Evolutionary conservation across 2,797 vertebrate species (phyloP).

Genomic region (Clarias pachynema): DNA sequence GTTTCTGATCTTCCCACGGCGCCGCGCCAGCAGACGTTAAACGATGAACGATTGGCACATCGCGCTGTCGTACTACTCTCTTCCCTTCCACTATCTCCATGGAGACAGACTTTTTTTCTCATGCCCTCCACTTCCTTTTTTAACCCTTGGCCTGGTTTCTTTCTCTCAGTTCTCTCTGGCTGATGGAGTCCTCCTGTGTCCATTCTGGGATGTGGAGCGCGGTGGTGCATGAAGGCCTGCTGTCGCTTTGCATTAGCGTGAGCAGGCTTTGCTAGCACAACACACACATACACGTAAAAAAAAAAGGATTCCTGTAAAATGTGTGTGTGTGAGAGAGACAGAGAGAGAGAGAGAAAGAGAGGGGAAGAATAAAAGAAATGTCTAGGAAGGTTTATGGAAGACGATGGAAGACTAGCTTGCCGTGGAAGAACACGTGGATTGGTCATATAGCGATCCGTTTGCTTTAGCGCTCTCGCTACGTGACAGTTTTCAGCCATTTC

Average conservation of each 20-base stretch:
- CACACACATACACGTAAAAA: slow-evolving; percentile 23
- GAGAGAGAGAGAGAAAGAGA: neutral
- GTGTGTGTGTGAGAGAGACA: neutral
- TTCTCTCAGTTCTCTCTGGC: slow-evolving; percentile 2
- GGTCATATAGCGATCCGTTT: neutral
- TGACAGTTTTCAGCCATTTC: neutral
- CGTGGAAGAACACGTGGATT: neutral
- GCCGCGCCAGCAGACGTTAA: neutral
- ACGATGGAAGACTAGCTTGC: neutral
- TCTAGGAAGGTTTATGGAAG: neutral
- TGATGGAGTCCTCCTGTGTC: slow-evolving; percentile 57
- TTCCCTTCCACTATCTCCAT: slow-evolving; percentile 15
- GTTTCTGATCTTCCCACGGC: neutral
- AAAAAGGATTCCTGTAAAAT: slow-evolving; percentile 41
- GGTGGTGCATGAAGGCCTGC: slow-evolving; percentile 72
- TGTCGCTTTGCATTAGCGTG: slow-evolving; percentile 72
- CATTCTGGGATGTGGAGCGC: slow-evolving; percentile 46
- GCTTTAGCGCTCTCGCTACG: neutral
- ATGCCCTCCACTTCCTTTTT: slow-evolving; percentile 45
- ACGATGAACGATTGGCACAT: neutral
- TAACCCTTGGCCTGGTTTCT: slow-evolving; percentile 12
- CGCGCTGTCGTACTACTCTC: neutral
- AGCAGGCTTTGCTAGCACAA: slow-evolving; percentile 56
- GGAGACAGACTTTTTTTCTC: slow-evolving; percentile 25
- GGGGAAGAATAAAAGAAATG: neutral